A percentile compares a stretch with the other conserved stretches of the same genome.
phyloP scores from a whole-genome alignment of 2,888 invertebrate species.

The Drosophila lacicola region DNA sequence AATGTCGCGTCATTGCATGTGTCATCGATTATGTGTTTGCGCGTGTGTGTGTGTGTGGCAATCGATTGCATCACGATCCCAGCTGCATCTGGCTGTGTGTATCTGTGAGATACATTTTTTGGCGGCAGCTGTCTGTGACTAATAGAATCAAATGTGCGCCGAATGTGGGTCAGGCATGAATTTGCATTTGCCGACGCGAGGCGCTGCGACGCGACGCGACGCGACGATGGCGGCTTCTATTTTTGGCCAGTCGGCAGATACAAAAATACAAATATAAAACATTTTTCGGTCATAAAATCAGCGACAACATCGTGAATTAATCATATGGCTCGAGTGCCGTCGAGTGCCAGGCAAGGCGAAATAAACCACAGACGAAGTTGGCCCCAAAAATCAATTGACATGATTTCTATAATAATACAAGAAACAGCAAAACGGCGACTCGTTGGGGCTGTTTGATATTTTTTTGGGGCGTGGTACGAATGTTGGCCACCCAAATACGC shows the following conservation, averaged over 20 bases:
- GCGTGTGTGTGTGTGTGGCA: constrained; percentile 14
- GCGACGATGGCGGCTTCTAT: constrained; percentile 52
- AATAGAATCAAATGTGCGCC: constrained; percentile 68
- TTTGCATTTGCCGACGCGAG: constrained; percentile 65
- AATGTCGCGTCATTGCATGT: constrained; percentile 55
- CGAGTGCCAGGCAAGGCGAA: constrained; percentile 56
- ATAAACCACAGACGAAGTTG: constrained; percentile 26
- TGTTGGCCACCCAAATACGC: constrained; percentile 76
- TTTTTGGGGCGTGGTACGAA: constrained; percentile 73
- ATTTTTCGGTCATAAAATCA: constrained; percentile 71
- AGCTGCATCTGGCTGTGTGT: constrained; percentile 34
- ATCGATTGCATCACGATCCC: constrained; percentile 65
- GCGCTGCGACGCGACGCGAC: background rate
- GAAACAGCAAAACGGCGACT: constrained; percentile 11
- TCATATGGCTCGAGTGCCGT: constrained; percentile 61
- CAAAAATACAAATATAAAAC: constrained; percentile 45
- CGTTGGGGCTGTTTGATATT: constrained; percentile 4
- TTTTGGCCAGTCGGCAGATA: constrained; percentile 59
- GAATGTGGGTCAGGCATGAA: constrained; percentile 79
- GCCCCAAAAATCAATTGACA: constrained; percentile 74
- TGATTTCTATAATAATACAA: constrained; percentile 64
- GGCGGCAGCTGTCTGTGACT: constrained; percentile 67
- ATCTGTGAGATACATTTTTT: constrained; percentile 27
- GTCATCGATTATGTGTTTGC: constrained; percentile 58
- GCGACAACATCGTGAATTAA: constrained; percentile 72